phyloP scores from a whole-genome alignment of 1,140 invertebrate species.

The Hylyphantes graminicola region DNA sequence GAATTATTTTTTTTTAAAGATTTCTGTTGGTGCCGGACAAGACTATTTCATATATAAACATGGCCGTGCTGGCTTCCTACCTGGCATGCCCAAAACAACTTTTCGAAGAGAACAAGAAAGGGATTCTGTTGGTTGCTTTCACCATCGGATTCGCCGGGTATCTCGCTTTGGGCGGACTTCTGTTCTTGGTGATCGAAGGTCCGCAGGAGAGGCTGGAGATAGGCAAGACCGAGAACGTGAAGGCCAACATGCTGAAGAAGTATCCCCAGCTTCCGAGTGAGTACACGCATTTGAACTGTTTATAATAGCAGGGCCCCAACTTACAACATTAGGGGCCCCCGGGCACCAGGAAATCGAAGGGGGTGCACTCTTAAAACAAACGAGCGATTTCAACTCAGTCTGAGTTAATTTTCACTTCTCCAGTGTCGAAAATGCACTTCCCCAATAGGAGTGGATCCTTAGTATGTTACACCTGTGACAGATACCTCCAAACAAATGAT shows the following conservation, averaged over 20 bases:
- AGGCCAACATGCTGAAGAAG: neutral
- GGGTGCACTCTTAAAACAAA: too few relatives aligned
- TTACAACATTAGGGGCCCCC: too few relatives aligned
- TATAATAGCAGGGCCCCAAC: too few relatives aligned
- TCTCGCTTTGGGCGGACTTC: neutral
- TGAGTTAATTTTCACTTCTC: too few relatives aligned
- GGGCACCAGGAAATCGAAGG: too few relatives aligned
- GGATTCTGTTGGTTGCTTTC: neutral
- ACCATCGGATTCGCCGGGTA: neutral
- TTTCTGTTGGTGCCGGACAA: neutral
- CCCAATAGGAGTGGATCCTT: too few relatives aligned
- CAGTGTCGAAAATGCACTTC: too few relatives aligned
- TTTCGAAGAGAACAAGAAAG: neutral
- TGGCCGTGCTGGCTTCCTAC: conserved; percentile 12
- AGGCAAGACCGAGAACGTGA: neutral
- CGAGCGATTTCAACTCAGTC: too few relatives aligned
- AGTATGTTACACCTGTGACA: too few relatives aligned
- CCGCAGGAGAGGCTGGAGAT: neutral
- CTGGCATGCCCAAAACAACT: neutral
- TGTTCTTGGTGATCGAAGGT: conserved; percentile 17
- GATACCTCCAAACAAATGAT: too few relatives aligned
- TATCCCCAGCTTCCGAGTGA: conserved; percentile 20
- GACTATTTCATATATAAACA: neutral
- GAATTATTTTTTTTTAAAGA: conserved; percentile 11
- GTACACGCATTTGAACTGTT: neutral